Base-by-base conservation (phyloP, 30 jellyfish, hydroid and myxozoan species). In the Mastigias papua region DNA sequence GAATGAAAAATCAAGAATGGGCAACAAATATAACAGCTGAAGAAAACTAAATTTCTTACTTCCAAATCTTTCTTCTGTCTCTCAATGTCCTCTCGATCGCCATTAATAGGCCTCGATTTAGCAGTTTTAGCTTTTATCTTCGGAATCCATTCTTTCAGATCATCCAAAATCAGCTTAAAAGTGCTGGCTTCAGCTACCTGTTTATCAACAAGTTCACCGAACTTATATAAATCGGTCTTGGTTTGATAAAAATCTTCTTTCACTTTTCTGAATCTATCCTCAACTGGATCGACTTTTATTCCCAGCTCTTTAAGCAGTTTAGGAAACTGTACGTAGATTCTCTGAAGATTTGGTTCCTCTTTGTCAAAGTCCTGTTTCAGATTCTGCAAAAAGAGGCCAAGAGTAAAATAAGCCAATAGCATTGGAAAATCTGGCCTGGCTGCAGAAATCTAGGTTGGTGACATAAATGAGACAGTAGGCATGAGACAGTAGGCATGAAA, bases 101-200 rank as follows among this genome's bases (percentile, higher is more conserved):
- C 87, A 35, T 62, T 71, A 32, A 86, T 69, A 1, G 94, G 97
- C 16, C 78, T 80, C 42, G 77, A 29, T 3, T 79, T 79, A 1
- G 90, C 78, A 23, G 97, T 65, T 21, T 74, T 64, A 19, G 60
- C 90, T 65, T 49, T 34, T 8, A 97, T 96, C 8, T 62, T 71
- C 0, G 99, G 98, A 69, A 95, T 65, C 99, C 99, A 95, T 19
- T 81, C 82, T 42, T 86, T 72, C 51, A 95, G 73, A 16, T 87
- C 86, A 46, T 76, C 90, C 17, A 93, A 46, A 48, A 93, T 83
- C 33, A 31, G 74, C 48, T 65, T 87, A 70, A 95, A 95, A 16
- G 70, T 82, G 42, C 62, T 84, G 9, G 91, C 97, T 42, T 90
- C 91, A 35, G 86, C 90, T 22, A 90, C 32, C 67, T 95, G 84